Percentiles rank a stretch among this genome's conserved stretches.
These are phyloP conservation scores for Pseudoips prasinana DNA, from an alignment of 2,888 invertebrate genomes.

Conservation along the genomic window DNA sequence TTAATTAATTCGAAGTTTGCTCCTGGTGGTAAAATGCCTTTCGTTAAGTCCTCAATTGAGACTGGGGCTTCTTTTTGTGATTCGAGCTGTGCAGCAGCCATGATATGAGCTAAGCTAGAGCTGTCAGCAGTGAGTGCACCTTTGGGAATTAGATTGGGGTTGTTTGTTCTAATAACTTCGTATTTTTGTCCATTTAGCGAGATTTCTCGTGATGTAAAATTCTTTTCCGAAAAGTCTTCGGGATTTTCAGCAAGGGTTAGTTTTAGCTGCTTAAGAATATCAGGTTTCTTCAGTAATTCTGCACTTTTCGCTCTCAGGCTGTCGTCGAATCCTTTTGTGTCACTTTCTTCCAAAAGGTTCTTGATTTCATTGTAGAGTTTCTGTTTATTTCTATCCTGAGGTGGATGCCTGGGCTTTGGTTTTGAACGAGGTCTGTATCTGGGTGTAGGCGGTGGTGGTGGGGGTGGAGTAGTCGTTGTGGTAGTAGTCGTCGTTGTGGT, in stretches of 20 bases:
- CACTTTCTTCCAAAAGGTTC: slow-evolving; percentile 76
- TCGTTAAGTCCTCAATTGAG: slow-evolving; percentile 89
- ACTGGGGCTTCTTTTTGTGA: slow-evolving; percentile 83
- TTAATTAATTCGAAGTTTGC: slow-evolving; percentile 91
- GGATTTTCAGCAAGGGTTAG: slow-evolving; percentile 87
- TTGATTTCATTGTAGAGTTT: slow-evolving; percentile 83
- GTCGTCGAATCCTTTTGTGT: slow-evolving; percentile 81
- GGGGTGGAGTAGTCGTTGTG: slow-evolving; percentile 70
- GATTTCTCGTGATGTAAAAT: slow-evolving; percentile 88
- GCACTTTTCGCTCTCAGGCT: slow-evolving; percentile 73
- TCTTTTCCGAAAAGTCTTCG: slow-evolving; percentile 84
- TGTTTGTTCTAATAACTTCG: slow-evolving; percentile 86
- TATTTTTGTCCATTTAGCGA: slow-evolving; percentile 89
- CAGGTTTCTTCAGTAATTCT: slow-evolving; percentile 85
- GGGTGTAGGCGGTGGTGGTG: slow-evolving; percentile 58
- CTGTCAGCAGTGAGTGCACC: slow-evolving; percentile 79
- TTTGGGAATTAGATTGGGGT: slow-evolving; percentile 85
- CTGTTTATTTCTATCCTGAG: slow-evolving; percentile 79
- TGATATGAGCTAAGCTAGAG: slow-evolving; percentile 63
- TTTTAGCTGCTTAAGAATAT: slow-evolving; percentile 88
- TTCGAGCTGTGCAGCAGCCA: slow-evolving; percentile 63
- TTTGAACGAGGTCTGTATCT: slow-evolving; percentile 59
- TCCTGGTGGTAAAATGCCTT: slow-evolving; percentile 89
- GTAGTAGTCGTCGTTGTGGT: slow-evolving; percentile 86
- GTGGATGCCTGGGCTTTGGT: slow-evolving; percentile 63